A percentile compares a stretch with the other conserved stretches of the same genome.
phyloP scores from a whole-genome alignment of 2,888 invertebrate genomes.

The Ochropleura plecta region DNA sequence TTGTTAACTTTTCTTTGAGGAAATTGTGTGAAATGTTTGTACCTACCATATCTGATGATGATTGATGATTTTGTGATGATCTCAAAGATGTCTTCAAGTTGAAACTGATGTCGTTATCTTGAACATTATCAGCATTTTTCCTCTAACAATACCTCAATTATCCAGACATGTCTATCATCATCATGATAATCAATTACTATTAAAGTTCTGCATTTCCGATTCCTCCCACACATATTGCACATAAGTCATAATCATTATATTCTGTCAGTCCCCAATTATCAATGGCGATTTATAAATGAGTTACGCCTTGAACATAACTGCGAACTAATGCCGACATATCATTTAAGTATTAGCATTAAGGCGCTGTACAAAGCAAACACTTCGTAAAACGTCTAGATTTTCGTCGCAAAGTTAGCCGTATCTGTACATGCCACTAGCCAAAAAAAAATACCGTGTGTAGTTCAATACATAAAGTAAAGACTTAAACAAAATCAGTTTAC shows the following conservation, averaged over 20 bases:
- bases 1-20: too few species aligned
- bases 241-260: slow-evolving; percentile 47
- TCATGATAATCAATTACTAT: slow-evolving; percentile 6
- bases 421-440: too few species aligned
- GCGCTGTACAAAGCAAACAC: too few species aligned
- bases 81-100: too few species aligned
- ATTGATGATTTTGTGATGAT: too few species aligned
- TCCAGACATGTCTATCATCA: slow-evolving; percentile 11
- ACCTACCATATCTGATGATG: too few species aligned
- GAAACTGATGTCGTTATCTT: neutral
- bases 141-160: neutral
- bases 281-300: slow-evolving; percentile 28
- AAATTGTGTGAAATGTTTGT: too few species aligned
- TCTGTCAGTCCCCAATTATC: slow-evolving; percentile 47
- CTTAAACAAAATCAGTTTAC: too few species aligned
- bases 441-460: too few species aligned
- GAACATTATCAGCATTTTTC: neutral
- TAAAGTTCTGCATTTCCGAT: slow-evolving; percentile 21
- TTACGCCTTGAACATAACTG: slow-evolving; percentile 51
- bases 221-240: slow-evolving; percentile 33
- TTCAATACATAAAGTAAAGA: too few species aligned
- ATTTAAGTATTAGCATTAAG: slow-evolving; percentile 43
- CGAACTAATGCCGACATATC: slow-evolving; percentile 41
- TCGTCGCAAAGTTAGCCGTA: too few species aligned
- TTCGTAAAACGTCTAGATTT: too few species aligned